Evolutionary conservation across 2,113 vertebrate species (phyloP).

Genomic region (Prunella fulvescens): DNA sequence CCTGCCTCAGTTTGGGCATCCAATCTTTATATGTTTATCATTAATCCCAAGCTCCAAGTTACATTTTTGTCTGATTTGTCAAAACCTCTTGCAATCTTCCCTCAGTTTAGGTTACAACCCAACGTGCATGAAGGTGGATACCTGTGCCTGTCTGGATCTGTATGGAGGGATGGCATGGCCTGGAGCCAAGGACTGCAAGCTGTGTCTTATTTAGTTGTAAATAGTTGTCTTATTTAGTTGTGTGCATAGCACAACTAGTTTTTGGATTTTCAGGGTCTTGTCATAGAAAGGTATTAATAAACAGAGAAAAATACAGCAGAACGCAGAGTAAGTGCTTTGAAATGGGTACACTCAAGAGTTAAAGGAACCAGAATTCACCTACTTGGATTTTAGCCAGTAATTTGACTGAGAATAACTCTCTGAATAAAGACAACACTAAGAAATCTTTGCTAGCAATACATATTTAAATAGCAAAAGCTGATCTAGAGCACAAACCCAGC

Average conservation of each 20-base stretch:
- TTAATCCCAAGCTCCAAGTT: neutral
- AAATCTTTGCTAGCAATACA: neutral
- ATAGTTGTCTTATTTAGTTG: neutral
- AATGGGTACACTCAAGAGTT: neutral
- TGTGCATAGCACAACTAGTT: neutral
- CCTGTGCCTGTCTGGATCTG: neutral
- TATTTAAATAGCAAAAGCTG: neutral
- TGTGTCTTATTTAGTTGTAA: neutral
- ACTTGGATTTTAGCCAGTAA: neutral
- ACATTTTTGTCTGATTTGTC: neutral
- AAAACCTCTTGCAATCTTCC: neutral
- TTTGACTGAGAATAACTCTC: neutral
- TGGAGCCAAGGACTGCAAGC: neutral
- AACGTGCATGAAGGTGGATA: rapidly evolving
- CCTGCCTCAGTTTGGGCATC: neutral
- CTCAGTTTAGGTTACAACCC: neutral
- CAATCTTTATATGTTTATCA: neutral
- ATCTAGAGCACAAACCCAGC: neutral
- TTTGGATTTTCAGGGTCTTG: neutral
- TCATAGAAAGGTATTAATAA: neutral
- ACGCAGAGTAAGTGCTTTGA: neutral
- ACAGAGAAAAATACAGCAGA: neutral
- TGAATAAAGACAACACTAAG: neutral
- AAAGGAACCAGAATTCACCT: neutral
- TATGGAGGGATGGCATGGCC: neutral